phyloP scores from a whole-genome alignment of 2,113 vertebrate species.

The Amphilophus citrinellus region DNA sequence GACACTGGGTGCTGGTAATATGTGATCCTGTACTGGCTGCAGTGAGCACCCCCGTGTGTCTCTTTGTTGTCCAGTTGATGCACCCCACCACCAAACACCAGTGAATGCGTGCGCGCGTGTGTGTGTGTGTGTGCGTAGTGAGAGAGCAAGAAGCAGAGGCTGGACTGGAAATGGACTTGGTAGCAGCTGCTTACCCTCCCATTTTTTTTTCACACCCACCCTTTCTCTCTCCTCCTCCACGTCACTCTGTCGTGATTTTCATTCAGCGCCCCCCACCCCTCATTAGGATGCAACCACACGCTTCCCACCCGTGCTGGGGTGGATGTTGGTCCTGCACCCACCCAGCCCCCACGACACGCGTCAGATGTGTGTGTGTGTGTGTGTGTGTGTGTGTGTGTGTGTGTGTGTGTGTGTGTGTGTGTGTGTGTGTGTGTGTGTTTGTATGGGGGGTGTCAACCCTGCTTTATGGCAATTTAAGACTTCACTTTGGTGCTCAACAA shows the following conservation, averaged over 20 bases:
- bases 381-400: too few relatives aligned
- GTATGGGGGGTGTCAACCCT: background rate
- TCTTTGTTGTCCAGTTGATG: constrained; percentile 82
- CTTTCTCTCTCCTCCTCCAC: constrained; percentile 51
- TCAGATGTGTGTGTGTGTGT: background rate
- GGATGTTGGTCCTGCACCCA: constrained; percentile 24
- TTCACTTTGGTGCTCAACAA: background rate
- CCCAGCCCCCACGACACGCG: constrained; percentile 12
- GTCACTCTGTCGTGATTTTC: constrained; percentile 74
- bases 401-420: too few relatives aligned
- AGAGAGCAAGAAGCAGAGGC: constrained; percentile 37
- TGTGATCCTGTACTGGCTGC: constrained; percentile 33
- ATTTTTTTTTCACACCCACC: constrained; percentile 48
- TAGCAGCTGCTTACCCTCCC: constrained; percentile 83
- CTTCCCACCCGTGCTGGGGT: constrained; percentile 64
- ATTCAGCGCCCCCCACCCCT: constrained; percentile 71
- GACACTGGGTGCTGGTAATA: constrained; percentile 12
- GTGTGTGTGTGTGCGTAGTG: constrained; percentile 24
- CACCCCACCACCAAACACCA: constrained; percentile 49
- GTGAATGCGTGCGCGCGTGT: background rate
- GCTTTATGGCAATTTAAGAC: background rate
- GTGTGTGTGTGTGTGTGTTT: too few relatives aligned
- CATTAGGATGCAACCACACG: constrained; percentile 85
- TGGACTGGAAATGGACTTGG: constrained; percentile 55
- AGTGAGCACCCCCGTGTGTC: constrained; percentile 45